phyloP scores from a whole-genome alignment of 2,113 vertebrate species.

The Erinaceus europaeus region DNA sequence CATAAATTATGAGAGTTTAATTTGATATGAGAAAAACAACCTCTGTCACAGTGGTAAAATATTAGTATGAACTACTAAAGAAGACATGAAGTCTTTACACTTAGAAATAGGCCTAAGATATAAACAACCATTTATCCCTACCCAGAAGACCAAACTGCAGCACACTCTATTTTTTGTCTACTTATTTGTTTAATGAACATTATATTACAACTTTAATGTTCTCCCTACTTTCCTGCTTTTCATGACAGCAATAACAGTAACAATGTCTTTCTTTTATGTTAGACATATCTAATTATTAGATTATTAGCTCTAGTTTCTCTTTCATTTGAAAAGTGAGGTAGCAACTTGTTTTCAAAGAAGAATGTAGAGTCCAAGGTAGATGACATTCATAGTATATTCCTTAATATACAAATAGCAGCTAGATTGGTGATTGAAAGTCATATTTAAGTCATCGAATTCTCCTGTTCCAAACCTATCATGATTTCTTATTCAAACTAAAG shows the following conservation, averaged over 20 bases:
- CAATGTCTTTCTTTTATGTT: constrained; percentile 23
- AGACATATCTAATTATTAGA: background rate
- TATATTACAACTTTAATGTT: too few species aligned
- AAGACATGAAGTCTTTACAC: background rate
- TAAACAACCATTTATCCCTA: background rate
- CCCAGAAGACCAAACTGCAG: background rate
- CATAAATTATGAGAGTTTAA: constrained; percentile 5
- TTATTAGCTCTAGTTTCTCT: background rate
- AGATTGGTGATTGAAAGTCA: background rate
- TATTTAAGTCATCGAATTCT: background rate
- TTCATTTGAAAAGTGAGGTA: background rate
- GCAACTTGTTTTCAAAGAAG: background rate
- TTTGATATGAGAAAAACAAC: background rate
- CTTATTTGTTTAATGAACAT: background rate
- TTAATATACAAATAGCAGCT: background rate
- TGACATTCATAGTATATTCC: background rate
- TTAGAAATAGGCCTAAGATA: background rate
- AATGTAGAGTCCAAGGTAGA: background rate
- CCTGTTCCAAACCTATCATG: background rate
- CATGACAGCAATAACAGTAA: background rate
- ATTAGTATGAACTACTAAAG: background rate
- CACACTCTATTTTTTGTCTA: background rate
- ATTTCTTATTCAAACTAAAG: background rate
- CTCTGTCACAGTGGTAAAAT: constrained; percentile 6
- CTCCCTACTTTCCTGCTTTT: background rate